These are phyloP conservation scores for Ailuropoda melanoleuca DNA, from an alignment of 2,113 vertebrate genomes.

Conservation along the genomic window DNA sequence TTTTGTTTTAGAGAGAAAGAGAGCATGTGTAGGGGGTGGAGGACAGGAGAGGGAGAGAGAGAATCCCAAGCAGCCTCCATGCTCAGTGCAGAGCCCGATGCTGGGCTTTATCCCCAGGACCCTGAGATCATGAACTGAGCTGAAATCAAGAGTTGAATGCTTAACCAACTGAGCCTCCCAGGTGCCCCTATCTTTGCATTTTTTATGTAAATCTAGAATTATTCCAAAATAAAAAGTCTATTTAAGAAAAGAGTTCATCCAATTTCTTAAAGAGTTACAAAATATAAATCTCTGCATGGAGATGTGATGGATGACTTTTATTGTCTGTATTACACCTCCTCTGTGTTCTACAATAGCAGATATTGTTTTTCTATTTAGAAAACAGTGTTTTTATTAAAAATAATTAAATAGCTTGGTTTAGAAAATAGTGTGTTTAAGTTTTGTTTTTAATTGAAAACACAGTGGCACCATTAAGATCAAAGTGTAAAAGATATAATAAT, in stretches of 20 bases:
- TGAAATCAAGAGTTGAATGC: background rate
- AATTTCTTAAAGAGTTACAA: background rate
- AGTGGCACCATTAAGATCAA: background rate
- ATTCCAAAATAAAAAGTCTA: background rate
- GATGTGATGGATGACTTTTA: background rate
- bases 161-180: background rate
- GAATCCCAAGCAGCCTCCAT: background rate
- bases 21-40: background rate
- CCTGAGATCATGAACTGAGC: background rate
- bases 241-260: background rate
- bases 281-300: background rate
- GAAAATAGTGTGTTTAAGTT: background rate
- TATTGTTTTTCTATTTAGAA: background rate
- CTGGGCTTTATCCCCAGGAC: background rate
- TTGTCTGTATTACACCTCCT: background rate
- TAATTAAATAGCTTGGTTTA: background rate
- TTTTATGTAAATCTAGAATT: background rate
- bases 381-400: background rate
- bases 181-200: background rate
- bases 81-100: background rate
- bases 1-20: background rate
- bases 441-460: background rate
- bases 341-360: background rate
- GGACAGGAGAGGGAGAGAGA: background rate
- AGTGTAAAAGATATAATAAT: background rate